Percentiles rank a stretch among this genome's conserved stretches.
Evolutionary conservation across 2,888 invertebrate genomes (phyloP).

Genomic region (Brenthis ino): DNA sequence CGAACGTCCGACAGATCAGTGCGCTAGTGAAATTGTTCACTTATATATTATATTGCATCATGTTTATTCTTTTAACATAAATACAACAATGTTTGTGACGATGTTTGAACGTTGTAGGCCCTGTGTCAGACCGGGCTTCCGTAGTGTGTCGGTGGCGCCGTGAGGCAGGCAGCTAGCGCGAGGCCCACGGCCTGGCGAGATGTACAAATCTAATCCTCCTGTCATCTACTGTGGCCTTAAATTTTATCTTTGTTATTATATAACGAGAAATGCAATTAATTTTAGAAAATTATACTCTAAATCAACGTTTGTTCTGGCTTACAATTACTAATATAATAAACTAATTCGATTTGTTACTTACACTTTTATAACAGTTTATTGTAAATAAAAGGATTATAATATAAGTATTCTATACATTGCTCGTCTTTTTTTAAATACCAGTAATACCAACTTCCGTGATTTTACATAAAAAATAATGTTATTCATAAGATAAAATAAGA

Average conservation of each 20-base stretch:
- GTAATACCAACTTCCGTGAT: no score
- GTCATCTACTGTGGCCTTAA: constrained; percentile 24
- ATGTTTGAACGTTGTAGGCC: no score
- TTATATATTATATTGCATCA: no score
- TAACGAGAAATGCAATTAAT: constrained; percentile 9
- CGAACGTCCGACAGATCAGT: no score
- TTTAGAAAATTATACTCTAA: constrained; percentile 19
- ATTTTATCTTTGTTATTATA: constrained; percentile 19
- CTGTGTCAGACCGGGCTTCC: no score
- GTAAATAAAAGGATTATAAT: constrained; percentile 32
- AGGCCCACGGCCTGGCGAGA: background rate
- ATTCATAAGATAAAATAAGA: no score
- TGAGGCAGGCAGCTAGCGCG: background rate
- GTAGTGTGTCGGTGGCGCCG: no score
- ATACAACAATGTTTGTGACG: no score
- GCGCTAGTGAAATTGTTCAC: no score
- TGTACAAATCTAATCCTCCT: constrained; percentile 26
- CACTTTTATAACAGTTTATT: constrained; percentile 34
- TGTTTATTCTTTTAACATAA: no score
- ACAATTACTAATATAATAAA: constrained; percentile 5
- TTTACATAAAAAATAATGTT: no score
- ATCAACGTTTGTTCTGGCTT: constrained; percentile 15
- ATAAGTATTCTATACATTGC: constrained; percentile 6
- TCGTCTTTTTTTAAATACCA: background rate
- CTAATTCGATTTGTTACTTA: constrained; percentile 32